Evolutionary conservation across 2,797 vertebrate genomes (phyloP), one percentile per base, ranked within the genome.

Genomic region (Crax fasciolata): DNA sequence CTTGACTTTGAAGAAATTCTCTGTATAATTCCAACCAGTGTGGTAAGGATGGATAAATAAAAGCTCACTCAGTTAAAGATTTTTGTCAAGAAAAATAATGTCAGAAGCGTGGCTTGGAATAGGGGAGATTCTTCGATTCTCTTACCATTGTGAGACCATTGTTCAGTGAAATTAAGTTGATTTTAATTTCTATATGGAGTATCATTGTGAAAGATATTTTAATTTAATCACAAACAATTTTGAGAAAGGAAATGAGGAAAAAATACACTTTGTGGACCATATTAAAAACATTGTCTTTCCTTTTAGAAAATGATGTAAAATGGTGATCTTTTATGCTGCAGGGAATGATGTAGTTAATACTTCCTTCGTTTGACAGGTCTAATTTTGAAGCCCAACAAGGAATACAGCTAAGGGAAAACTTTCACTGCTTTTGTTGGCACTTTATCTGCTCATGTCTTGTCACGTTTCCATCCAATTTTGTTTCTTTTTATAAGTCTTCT

Each of bases 81-180:
- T 39, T 80, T 52, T 76, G 3, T 51, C 35, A 38, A 35, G 39
- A 46, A 65, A 84, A 62, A 18, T 10, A 24, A 16, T 27, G 17
- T 65, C 44, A 49, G 6, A 10, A 27, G 18, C 9, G 3, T 73
- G 23, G 66, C 21, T 41, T 83, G 63, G 41, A 84, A 46, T 15
- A 32, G 13, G 4, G 19, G 25, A 30, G 2, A 3, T 67, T 85
- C 61, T 80, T 0, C 0, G 19, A 35, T 68, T 82, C 43, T 82
- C 43, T 76, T 43, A 30, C 25, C 2, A 0, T 15, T 46, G 0
- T 44, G 73, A 87, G 5, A 17, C 66, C 11, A 17, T 59, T 75
- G 9, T 57, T 87, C 12, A 43, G 12, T 30, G 39, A 82, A 32
- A 44, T 4, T 35, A 13, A 19, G 11, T 7, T 59, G 5, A 28